Base-by-base conservation (phyloP, 2,113 vertebrate genomes). In the cat (Felis catus) region DNA sequence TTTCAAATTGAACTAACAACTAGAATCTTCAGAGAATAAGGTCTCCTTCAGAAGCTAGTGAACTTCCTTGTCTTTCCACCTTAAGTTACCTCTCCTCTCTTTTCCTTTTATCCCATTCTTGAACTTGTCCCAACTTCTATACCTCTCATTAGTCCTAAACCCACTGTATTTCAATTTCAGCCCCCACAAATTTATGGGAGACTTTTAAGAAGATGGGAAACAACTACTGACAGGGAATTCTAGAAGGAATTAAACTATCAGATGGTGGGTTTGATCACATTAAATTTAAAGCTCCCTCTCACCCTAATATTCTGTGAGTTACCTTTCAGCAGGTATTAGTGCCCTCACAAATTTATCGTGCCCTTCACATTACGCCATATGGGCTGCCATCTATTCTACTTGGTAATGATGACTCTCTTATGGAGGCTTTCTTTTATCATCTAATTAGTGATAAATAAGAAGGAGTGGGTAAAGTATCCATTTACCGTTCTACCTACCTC, bases 281-380 rank as follows among this genome's bases (percentile, higher is more conserved):
- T 96, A 80, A 89, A 94, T 96, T 91, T 93, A 96, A 96, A 36
- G 12, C 48, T 76, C 80, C 84, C 79, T 79, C 48, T 90, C 58
- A 68, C 29, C 23, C 41, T 79, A 29, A 89, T 89, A 66, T 27
- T 89, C 73, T 76, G 33, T 83, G 89, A 96, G 74, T 63, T 92
- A 83, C 55, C 48, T 82, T 89, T 91, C 27, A 41, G 27, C 15
- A 41, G 76, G 27, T 73, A 73, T 92, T 90, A 21, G 23, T 86
- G 71, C 21, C 19, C 21, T 84, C 65, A 63, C 63, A 87, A 31
- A 87, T 83, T 95, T 65, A 81, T 36, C 33, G 25, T 90, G 6
- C 70, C 45, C 27, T 84, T 96, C 33, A 76, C 36, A 25, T 83
- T 7, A 4, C 16, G 23, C 63, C 55, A 95, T 48, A 84, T 93